Evolutionary conservation across 2,888 invertebrate genomes (phyloP).

Genomic region (Anticlea derivata): DNA sequence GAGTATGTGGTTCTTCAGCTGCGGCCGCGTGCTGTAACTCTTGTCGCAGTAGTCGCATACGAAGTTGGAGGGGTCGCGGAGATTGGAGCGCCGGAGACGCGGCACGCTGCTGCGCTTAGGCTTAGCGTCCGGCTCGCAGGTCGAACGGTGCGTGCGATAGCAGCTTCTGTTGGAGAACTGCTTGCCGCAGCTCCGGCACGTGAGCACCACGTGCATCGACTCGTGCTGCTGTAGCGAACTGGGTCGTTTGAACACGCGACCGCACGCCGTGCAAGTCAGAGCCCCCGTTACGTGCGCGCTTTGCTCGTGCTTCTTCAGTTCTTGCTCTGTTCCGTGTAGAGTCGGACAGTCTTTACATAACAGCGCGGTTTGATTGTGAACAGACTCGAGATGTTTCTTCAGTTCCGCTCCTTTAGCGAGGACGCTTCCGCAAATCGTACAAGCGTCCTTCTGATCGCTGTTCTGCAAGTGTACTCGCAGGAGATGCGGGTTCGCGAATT

Average conservation of each 20-base stretch:
- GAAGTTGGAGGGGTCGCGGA: conserved; percentile 67
- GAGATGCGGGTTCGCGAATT: conserved; percentile 61
- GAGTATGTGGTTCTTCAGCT: conserved; percentile 73
- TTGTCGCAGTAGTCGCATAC: conserved; percentile 72
- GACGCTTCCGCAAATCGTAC: conserved; percentile 58
- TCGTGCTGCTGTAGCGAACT: conserved; percentile 62
- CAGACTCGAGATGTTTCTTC: conserved; percentile 52
- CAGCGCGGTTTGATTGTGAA: conserved; percentile 49
- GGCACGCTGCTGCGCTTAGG: conserved; percentile 56
- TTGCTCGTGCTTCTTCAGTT: conserved; percentile 51
- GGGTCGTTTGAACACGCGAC: conserved; percentile 57
- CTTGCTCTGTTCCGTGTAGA: conserved; percentile 47
- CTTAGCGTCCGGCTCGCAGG: conserved; percentile 70
- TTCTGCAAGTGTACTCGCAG: conserved; percentile 65
- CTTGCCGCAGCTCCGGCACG: conserved; percentile 61
- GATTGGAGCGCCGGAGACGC: conserved; percentile 58
- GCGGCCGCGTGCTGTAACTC: conserved; percentile 64
- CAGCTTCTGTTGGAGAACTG: conserved; percentile 72
- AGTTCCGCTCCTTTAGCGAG: conserved; percentile 54
- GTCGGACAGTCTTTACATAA: conserved; percentile 64
- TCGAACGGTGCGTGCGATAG: conserved; percentile 66
- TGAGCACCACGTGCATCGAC: conserved; percentile 71
- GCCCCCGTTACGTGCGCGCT: conserved; percentile 56
- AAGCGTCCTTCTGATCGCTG: conserved; percentile 70
- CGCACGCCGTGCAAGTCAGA: conserved; percentile 64